Evolutionary conservation across 2,888 invertebrate species (phyloP), one percentile per base, ranked within the genome.

Genomic region (Diadegma fenestrale): DNA sequence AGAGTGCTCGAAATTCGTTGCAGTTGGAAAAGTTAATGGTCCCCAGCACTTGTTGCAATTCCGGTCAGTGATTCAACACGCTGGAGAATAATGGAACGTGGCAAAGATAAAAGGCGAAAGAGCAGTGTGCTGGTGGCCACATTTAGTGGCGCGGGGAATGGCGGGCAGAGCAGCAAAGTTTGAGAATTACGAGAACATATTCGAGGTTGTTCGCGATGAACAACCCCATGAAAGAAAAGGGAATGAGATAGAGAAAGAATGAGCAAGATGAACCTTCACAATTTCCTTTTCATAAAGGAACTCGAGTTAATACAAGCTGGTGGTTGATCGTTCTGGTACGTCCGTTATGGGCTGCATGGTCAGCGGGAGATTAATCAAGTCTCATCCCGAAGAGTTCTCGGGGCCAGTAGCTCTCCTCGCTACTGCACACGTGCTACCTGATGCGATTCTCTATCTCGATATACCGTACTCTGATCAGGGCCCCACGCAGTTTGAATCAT

Each of bases 321-420:
- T 71, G 66, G 66, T 71, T 82, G 78, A 64, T 71, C 82, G 79
- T 79, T 82, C 78, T 73, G 79, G 63, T 78, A 69, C 68, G 61
- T 80, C 76, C 64, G 82, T 80, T 63, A 75, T 58, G 54, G 64
- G 76, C 73, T 78, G 77, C 61, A 83, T 68, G 82, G 85, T 86
- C 85, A 86, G 85, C 85, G 85, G 85, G 85, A 86, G 85, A 86
- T 86, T 86, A 86, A 86, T 86, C 85, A 86, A 86, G 77, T 83
- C 80, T 64, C 79, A 48, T 64, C 80, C 48, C 43, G 48, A 45
- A 30, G 58, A 61, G 58, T 58, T 72, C 63, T 71, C 79, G 48
- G 72, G 48, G 19, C 66, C 82, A 51, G 58, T 75, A 81, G 78
- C 82, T 54, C 51, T 45, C 72, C 69, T 51, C 68, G 82, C 85